These are phyloP conservation scores for Heliopora coerulea DNA, from an alignment of 92 coral and sea anemone species.

Conservation along the genomic window DNA sequence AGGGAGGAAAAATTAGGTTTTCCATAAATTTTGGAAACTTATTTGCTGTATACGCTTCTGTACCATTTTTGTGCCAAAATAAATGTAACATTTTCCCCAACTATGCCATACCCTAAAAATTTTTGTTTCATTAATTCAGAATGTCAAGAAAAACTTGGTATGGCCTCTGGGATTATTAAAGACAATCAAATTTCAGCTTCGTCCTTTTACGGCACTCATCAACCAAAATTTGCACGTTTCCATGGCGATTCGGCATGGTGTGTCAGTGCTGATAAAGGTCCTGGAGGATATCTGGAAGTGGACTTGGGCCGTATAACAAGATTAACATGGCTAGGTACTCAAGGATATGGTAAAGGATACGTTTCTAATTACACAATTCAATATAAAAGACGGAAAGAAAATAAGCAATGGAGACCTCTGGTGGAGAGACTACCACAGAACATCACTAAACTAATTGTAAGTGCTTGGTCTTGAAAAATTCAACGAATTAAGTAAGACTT, in stretches of 20 bases:
- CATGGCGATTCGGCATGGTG: constrained; percentile 72
- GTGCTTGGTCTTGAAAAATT: background rate
- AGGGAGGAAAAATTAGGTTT: too few relatives aligned
- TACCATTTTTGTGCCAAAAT: too few relatives aligned
- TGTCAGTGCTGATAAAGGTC: constrained; percentile 53
- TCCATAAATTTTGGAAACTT: too few relatives aligned
- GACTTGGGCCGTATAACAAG: constrained; percentile 21
- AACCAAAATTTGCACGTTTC: constrained; percentile 71
- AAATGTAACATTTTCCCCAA: too few relatives aligned
- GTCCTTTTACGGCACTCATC: constrained; percentile 22
- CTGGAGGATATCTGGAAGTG: constrained; percentile 20
- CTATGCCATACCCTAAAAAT: too few relatives aligned
- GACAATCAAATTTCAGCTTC: constrained; percentile 34
- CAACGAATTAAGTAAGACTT: too few relatives aligned
- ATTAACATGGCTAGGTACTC: constrained; percentile 15
- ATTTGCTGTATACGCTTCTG: too few relatives aligned
- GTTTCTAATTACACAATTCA: constrained; percentile 23
- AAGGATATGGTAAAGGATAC: constrained; percentile 24
- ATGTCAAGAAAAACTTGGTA: constrained; percentile 31
- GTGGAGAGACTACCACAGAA: constrained; percentile 29
- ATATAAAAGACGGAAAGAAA: constrained; percentile 19
- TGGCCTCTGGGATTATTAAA: constrained; percentile 31
- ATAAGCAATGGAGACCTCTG: constrained; percentile 8
- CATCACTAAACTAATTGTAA: constrained; percentile 23
- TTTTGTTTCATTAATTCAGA: background rate